These are phyloP conservation scores for Drosophila melanogaster DNA, from an alignment of 1,140 invertebrate species.

Conservation along the genomic window DNA sequence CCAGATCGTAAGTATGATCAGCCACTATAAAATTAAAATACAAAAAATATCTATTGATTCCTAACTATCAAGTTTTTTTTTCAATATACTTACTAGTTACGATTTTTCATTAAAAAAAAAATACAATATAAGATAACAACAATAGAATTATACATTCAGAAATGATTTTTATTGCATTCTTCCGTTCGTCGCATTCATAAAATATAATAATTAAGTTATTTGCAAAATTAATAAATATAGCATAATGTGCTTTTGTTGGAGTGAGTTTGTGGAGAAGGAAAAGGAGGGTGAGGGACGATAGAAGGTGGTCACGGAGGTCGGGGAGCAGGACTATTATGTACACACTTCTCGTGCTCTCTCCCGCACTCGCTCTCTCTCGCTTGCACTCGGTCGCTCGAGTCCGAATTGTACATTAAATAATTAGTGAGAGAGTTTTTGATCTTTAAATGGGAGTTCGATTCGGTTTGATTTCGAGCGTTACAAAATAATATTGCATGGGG, in stretches of 20 bases:
- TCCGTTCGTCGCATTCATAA: constrained; percentile 53
- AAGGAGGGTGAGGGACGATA: background rate
- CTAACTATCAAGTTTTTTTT: too few relatives aligned
- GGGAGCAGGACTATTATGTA: constrained; percentile 35
- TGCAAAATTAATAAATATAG: constrained; percentile 47
- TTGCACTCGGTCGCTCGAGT: constrained; percentile 1
- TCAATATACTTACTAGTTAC: too few relatives aligned
- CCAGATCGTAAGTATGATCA: too few relatives aligned
- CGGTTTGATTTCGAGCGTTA: constrained; percentile 45
- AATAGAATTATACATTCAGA: constrained; percentile 36
- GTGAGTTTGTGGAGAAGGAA: constrained; percentile 8
- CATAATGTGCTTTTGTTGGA: constrained; percentile 38
- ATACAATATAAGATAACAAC: too few relatives aligned
- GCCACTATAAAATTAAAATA: too few relatives aligned
- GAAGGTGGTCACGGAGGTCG: background rate
- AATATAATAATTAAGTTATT: constrained; percentile 64
- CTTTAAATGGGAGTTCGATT: constrained; percentile 30
- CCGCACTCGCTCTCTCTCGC: constrained; percentile 1
- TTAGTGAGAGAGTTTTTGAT: constrained; percentile 11
- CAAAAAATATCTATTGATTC: too few relatives aligned
- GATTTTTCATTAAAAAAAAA: too few relatives aligned
- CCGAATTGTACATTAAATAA: constrained; percentile 35
- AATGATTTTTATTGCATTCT: constrained; percentile 63
- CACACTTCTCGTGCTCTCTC: constrained; percentile 33
- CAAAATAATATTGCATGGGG: constrained; percentile 30